Base-by-base conservation (phyloP, 1,140 invertebrate species). In the Meloidogyne hapla region DNA sequence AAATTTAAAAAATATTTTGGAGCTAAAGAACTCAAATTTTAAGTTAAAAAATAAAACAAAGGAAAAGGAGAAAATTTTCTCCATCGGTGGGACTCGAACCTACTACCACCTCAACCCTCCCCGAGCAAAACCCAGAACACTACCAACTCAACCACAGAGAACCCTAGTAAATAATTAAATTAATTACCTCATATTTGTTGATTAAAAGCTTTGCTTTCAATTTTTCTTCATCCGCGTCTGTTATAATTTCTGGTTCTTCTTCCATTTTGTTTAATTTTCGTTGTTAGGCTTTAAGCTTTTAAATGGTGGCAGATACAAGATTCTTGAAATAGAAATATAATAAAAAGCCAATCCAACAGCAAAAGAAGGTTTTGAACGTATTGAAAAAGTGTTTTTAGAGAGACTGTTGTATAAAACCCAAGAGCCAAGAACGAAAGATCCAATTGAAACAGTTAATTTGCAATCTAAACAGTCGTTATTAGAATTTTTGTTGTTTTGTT, bases 401-500 rank as follows among this genome's bases (percentile, higher is more conserved):
- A 72, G 63, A 9, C 70, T 72, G 56, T 72, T 63, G 70, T 72
- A 72, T 12, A 72, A 5, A 56, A 61, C 40, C 33, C 64, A 72
- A 15, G 70, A 72, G n/a, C 70, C 70, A 12, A 72, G 42, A 26
- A 28, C 18, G 15, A 63, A 63, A 10, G 70, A 63, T n/a, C 56
- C 71, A 6, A 61, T 61, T 42, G 71, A 12, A 63, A 73, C 21
- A 9, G 71, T 73, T n/a, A 72, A 33, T 63, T 72, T 72, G 45
- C 70, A 72, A 3, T 73, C 71, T 63, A 73, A 73, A 63, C 71
- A 73, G 56, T 73, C 71, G 13, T 73, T 18, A 42, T 5, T n/a
- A 67, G 21, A 38, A 67, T 4, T 18, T 12, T 28, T 18, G 10
- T 65, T 18, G 18, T 18, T 38, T 65, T 12, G 10, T n/a, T 56